A percentile compares a stretch with the other conserved stretches of the same genome.
phyloP scores from a whole-genome alignment of 2,888 invertebrate genomes.

The Diaprepes abbreviatus region DNA sequence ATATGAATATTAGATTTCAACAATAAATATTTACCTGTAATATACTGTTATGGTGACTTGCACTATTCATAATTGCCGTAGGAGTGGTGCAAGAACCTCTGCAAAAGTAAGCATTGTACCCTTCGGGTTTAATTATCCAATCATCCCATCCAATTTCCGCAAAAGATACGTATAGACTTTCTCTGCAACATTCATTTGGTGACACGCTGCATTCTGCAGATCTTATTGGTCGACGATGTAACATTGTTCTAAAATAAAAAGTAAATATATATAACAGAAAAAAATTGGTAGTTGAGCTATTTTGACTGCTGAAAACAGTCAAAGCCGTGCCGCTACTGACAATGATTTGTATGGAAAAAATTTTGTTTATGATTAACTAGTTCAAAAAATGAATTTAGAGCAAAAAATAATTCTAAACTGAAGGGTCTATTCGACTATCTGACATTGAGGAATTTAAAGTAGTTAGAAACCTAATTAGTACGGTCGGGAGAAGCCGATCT shows the following conservation, averaged over 20 bases:
- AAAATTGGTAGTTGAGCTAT: no score
- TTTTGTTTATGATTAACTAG: no score
- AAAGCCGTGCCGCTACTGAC: no score
- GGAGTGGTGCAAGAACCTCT: constrained; percentile 84
- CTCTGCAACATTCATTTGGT: constrained; percentile 85
- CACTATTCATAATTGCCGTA: constrained; percentile 77
- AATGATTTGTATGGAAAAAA: no score
- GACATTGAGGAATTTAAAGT: no score
- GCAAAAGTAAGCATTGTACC: constrained; percentile 91
- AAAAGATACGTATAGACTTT: constrained; percentile 86
- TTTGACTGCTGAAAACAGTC: no score
- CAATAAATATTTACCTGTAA: constrained; percentile 76
- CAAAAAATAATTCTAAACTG: no score
- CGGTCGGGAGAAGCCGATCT: no score
- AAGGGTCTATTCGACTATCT: no score
- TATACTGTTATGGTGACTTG: constrained; percentile 79
- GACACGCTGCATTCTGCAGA: constrained; percentile 79
- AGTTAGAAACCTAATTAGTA: no score
- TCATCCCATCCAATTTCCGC: constrained; percentile 89
- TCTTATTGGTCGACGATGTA: constrained; percentile 65
- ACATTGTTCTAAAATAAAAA: constrained; percentile 45
- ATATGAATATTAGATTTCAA: no score
- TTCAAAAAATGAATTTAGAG: no score
- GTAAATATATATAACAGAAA: constrained; percentile 2
- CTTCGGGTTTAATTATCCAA: constrained; percentile 87